Conservation (phyloP, 2,797 vertebrate genomes). For the Urophycis tenuis region DNA sequence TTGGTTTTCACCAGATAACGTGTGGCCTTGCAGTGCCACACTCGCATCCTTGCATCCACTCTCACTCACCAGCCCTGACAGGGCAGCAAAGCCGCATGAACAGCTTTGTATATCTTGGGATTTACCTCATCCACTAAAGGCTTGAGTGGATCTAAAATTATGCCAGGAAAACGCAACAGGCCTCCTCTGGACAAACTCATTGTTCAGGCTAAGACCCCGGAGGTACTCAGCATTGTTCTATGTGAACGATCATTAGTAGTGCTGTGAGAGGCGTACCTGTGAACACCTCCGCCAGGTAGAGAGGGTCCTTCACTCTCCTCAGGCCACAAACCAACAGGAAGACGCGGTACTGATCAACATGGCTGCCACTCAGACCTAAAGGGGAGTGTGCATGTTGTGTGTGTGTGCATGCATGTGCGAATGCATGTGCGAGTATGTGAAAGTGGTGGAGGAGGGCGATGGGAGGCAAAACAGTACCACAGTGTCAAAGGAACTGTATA, state of each 20-base stretch:
- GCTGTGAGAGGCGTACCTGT: conserved; percentile 68
- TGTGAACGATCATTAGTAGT: neutral
- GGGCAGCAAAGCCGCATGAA: neutral
- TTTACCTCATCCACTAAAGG: conserved; percentile 12
- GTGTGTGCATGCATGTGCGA: too few relatives aligned
- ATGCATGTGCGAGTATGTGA: too few relatives aligned
- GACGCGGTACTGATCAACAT: conserved; percentile 53
- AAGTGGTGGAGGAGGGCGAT: conserved; percentile 31
- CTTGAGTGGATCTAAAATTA: conserved; percentile 2
- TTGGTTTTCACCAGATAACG: neutral
- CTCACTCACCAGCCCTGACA: neutral
- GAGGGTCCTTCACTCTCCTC: conserved; percentile 87
- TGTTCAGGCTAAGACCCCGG: neutral
- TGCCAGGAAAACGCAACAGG: neutral
- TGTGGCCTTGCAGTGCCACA: conserved; percentile 26
- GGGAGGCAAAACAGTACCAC: conserved; percentile 45
- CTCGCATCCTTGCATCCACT: neutral
- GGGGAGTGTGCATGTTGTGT: neutral
- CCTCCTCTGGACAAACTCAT: neutral
- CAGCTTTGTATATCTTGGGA: conserved; percentile 12
- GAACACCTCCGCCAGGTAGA: conserved; percentile 81
- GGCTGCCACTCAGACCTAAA: conserved; percentile 63
- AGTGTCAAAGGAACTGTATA: conserved; percentile 57
- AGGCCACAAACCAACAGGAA: conserved; percentile 91
- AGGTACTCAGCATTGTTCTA: neutral